Evolutionary conservation across 2,797 vertebrate genomes (phyloP), one percentile per base, ranked within the genome.

Genomic region (Helicolenus hilgendorfi): DNA sequence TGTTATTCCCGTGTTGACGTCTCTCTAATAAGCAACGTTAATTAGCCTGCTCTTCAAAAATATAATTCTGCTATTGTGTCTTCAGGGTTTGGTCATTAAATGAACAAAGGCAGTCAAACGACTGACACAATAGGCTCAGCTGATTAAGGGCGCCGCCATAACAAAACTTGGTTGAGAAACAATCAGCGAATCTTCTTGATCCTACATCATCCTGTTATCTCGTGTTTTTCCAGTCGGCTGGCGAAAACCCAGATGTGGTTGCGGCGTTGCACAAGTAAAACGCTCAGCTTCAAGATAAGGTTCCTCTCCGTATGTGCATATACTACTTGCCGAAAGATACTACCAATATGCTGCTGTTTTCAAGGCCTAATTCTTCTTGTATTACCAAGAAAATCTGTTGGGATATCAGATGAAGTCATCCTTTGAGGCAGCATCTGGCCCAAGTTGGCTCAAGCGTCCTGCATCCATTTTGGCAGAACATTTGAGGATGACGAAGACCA

Each of bases 1-100:
- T 91, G 84, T 91, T 94, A 78, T 84, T 92, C 89, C 76, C 38
- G 2, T 53, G 79, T 85, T 91, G 85, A 89, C 49, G 22, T 91
- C 77, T 87, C 82, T 82, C 76, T 91, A 95, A 94, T 94, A 93
- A 87, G 87, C 82, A 58, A 70, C 77, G 13, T 89, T 95, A 96
- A 96, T 96, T 95, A 95, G 89, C 78, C 72, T 20, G 73, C 91
- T 93, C 85, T 94, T 94, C 80, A 95, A 91, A 94, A 93, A 82
- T 88, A 79, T 70, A 67, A 94, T 89, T 86, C 92, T 63, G n/a
- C 85, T 45, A 84, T 95, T 95, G 86, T 91, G 85, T 83, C 82
- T 81, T 71, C 72, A 33, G 86, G 81, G 81, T 86, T 91, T 86
- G 85, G 89, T 85, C 88, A 93, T 93, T 93, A 92, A 92, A 81